phyloP scores from a whole-genome alignment of 1,140 invertebrate genomes.

The Teleogryllus occipitalis region DNA sequence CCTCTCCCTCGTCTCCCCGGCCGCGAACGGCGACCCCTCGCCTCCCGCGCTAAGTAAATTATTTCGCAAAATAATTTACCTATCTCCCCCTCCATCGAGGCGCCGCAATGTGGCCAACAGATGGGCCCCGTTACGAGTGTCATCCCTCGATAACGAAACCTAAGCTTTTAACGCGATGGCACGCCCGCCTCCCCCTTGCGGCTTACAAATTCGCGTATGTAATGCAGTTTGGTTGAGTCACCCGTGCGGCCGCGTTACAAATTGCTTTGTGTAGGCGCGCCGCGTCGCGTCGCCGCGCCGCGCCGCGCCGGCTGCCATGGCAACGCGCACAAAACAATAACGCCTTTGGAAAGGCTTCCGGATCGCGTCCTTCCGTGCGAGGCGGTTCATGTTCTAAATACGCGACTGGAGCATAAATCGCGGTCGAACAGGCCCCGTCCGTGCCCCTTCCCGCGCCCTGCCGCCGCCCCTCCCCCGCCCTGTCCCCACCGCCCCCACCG shows the following conservation, averaged over 20 bases:
- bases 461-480: too few species aligned
- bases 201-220: neutral
- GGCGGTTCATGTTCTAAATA: neutral
- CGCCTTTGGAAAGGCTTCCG: neutral
- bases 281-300: too few species aligned
- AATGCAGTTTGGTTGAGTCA: neutral
- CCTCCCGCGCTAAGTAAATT: neutral
- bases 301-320: neutral
- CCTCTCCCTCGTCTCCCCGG: neutral
- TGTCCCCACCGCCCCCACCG: neutral
- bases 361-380: neutral
- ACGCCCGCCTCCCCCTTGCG: neutral
- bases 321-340: neutral
- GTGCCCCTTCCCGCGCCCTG: too few species aligned
- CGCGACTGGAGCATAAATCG: neutral
- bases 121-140: neutral
- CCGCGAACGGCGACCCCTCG: too few species aligned
- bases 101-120: neutral
- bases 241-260: neutral
- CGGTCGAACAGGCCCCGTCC: neutral
- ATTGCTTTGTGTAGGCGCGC: neutral
- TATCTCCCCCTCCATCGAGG: neutral
- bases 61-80: neutral
- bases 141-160: constrained; percentile 3
- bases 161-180: constrained; percentile 3